phyloP scores from a whole-genome alignment of 2,888 invertebrate genomes.

The Colostygia pectinataria region DNA sequence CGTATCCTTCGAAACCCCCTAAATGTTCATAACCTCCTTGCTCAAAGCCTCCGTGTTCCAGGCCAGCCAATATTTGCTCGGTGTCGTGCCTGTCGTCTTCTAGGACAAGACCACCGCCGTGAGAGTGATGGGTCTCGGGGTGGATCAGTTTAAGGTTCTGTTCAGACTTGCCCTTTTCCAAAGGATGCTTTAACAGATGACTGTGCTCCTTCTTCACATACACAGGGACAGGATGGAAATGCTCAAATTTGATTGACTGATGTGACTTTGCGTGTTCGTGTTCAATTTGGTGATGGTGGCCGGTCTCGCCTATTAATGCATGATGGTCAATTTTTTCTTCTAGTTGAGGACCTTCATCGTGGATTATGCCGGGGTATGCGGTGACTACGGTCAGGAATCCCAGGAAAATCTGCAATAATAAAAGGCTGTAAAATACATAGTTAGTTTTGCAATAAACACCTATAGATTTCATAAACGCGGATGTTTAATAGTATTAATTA shows the following conservation, averaged over 20 bases:
- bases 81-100: slow-evolving; percentile 81
- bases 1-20: slow-evolving; percentile 55
- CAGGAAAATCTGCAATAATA: slow-evolving; percentile 69
- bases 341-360: slow-evolving; percentile 68
- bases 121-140: slow-evolving; percentile 83
- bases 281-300: slow-evolving; percentile 84
- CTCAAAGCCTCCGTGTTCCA: slow-evolving; percentile 52
- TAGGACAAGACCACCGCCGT: slow-evolving; percentile 83
- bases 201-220: slow-evolving; percentile 87
- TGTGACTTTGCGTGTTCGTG: slow-evolving; percentile 87
- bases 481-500: slow-evolving; percentile 14
- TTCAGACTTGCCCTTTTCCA: slow-evolving; percentile 85
- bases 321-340: slow-evolving; percentile 69
- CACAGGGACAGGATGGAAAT: slow-evolving; percentile 87
- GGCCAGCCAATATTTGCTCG: slow-evolving; percentile 59
- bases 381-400: slow-evolving; percentile 73
- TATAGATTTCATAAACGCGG: slow-evolving; percentile 4
- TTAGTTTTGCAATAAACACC: neutral
- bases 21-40: slow-evolving; percentile 50
- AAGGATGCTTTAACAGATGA: slow-evolving; percentile 85
- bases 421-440: slow-evolving; percentile 1
- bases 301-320: slow-evolving; percentile 71
- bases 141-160: slow-evolving; percentile 84
- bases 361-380: slow-evolving; percentile 73
- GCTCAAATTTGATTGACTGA: slow-evolving; percentile 87